Evolutionary conservation across 2,888 invertebrate species (phyloP).

Genomic region (Drosophila nigritarsus): DNA sequence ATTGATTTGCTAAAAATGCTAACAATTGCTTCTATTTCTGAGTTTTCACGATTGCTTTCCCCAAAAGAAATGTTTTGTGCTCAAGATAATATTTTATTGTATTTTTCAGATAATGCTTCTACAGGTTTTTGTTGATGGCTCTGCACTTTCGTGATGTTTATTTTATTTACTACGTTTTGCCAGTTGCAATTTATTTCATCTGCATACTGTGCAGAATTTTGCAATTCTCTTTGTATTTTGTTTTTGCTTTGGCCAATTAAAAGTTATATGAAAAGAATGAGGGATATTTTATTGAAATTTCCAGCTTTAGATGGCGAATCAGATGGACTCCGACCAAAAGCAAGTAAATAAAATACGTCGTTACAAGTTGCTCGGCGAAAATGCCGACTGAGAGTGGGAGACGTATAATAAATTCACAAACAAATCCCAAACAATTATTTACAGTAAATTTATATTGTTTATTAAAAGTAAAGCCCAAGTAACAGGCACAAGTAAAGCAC

Average conservation of each 20-base stretch:
- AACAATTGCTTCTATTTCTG: not conserved
- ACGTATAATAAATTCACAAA: conserved; percentile 63
- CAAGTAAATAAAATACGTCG: conserved; percentile 15
- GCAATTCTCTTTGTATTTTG: conserved; percentile 20
- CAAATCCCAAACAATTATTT: conserved; percentile 75
- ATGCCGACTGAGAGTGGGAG: not conserved
- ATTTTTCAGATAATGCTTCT: not conserved
- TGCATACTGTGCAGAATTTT: not conserved
- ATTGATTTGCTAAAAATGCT: not conserved
- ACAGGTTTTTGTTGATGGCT: not conserved
- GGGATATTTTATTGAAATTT: conserved; percentile 35
- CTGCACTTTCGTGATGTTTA: conserved; percentile 13
- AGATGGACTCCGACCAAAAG: conserved; percentile 16
- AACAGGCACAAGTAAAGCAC: conserved; percentile 16
- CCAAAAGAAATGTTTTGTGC: not conserved
- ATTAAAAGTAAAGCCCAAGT: conserved; percentile 68
- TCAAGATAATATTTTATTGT: not conserved
- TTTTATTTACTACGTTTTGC: conserved; percentile 1
- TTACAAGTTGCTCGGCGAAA: not conserved
- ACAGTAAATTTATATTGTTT: conserved; percentile 79
- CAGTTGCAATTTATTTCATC: conserved; percentile 7
- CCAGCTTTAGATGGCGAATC: conserved; percentile 8
- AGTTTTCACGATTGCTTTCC: not conserved
- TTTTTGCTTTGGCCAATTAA: conserved; percentile 41
- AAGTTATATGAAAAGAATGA: conserved; percentile 29